Base-by-base conservation (phyloP, 2,113 vertebrate species). In the Chaetodon auriga region DNA sequence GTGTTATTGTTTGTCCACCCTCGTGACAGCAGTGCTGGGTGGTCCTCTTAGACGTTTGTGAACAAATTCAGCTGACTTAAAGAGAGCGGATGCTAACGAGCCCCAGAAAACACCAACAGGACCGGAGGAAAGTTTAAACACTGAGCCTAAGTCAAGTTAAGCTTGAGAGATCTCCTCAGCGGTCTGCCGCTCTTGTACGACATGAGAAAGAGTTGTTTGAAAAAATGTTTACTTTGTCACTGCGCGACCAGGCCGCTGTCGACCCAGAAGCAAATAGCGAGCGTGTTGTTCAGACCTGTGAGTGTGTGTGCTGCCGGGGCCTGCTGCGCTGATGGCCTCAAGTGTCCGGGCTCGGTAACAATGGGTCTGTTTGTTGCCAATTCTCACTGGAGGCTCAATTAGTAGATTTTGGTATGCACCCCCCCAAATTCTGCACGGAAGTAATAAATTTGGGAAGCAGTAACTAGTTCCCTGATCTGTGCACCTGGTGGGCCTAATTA, bases 401-500 rank as follows among this genome's bases (percentile, higher is more conserved):
- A 96, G 88, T 91, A 90, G 92, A 94, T 94, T 82, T 95, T 95
- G 95, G 93, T 96, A 95, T 95, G 94, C 91, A 93, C 94, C 95
- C 93, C 92, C 87, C 74, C 75, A 84, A 96, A 97, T 96, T 96
- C 93, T 93, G 92, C 94, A 74, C 92, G 96, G 97, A 99, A 98
- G 97, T 96, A 97, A 96, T 99, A 97, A 97, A 97, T 97, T 97
- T 96, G 96, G 92, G 95, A 96, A 90, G 96, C 95, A 92, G 96
- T 97, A 97, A 96, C 96, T 96, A 94, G 96, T 95, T 95, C 95
- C 95, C 91, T 94, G 94, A 95, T 93, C 92, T 94, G 96, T 96
- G 97, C 98, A 99, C 97, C 97, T 99, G 97, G 97, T 95, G 66
- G 1, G 93, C 94, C 96, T 99, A 99, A 99, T 99, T 98, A 97